These are phyloP conservation scores for Diceros bicornis DNA, from an alignment of 2,797 vertebrate genomes.

Conservation along the genomic window DNA sequence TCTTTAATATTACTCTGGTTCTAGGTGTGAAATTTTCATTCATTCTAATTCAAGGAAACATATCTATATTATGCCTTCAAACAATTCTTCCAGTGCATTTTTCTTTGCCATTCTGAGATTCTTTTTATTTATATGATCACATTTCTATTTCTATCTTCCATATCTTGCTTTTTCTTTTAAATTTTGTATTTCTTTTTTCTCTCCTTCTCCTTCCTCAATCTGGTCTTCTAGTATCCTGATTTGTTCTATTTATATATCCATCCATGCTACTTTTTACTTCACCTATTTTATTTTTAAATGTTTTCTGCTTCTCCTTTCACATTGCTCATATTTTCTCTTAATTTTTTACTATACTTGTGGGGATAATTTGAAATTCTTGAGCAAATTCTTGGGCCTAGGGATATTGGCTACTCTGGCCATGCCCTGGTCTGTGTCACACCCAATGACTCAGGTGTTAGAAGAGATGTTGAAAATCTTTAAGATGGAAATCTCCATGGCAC, in stretches of 20 bases:
- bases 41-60: neutral
- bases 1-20: neutral
- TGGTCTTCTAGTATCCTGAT: neutral
- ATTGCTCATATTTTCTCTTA: neutral
- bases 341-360: neutral
- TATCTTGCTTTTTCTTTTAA: neutral
- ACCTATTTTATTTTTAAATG: neutral
- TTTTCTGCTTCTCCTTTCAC: neutral
- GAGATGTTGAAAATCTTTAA: neutral
- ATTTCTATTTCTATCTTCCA: neutral
- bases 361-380: neutral
- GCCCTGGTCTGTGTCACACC: neutral
- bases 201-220: neutral
- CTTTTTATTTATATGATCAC: neutral
- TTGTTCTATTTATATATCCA: neutral
- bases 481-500: neutral
- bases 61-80: neutral
- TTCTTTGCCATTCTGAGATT: neutral
- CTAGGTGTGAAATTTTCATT: neutral
- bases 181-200: neutral
- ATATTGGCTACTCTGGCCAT: neutral
- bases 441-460: neutral
- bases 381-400: neutral
- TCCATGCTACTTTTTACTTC: neutral
- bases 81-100: neutral